A percentile compares a stretch with the other conserved stretches of the same genome.
These are phyloP conservation scores for Neostethus bicornis DNA, from an alignment of 2,797 vertebrate species.

Conservation along the genomic window DNA sequence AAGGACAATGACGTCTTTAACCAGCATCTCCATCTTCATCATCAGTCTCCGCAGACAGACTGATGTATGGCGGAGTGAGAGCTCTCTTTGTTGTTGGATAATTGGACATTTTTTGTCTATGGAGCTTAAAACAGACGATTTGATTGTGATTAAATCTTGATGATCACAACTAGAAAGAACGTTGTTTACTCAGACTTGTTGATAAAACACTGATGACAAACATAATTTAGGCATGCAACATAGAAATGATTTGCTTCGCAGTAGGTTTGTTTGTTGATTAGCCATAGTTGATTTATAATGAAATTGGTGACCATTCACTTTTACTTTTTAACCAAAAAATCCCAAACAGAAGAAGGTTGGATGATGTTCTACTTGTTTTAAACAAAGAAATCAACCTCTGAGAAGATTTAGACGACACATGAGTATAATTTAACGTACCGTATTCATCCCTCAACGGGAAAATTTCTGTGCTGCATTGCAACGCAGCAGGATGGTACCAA, in stretches of 20 bases:
- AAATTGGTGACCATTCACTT: no score
- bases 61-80: no score
- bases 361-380: neutral
- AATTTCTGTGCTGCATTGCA: no score
- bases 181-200: neutral
- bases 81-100: neutral
- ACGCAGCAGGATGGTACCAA: no score
- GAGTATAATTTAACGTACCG: no score
- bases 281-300: neutral
- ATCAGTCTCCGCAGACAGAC: neutral
- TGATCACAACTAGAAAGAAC: neutral
- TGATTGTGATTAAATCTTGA: neutral
- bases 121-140: neutral
- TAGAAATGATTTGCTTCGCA: accelerated
- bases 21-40: neutral
- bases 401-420: no score
- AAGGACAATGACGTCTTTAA: neutral
- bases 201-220: neutral
- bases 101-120: neutral
- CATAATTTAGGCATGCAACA: neutral
- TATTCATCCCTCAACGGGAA: no score
- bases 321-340: no score
- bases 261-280: neutral
- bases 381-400: neutral
- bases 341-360: neutral